phyloP scores from a whole-genome alignment of 2,113 vertebrate species.

The Cinclus mexicanus region DNA sequence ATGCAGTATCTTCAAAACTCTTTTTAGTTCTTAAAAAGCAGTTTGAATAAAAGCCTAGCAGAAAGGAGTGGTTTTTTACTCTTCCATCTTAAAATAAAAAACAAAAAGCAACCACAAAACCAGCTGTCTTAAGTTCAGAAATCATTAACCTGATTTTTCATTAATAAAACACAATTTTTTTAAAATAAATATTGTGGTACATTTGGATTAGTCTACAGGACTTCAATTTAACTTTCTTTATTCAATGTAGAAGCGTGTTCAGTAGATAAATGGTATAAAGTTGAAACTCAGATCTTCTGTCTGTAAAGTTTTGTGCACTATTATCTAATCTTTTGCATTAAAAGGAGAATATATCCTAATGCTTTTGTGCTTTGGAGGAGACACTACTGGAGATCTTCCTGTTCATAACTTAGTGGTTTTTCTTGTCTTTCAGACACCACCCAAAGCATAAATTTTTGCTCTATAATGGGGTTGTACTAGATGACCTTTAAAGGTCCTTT shows the following conservation, averaged over 20 bases:
- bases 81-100: background rate
- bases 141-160: background rate
- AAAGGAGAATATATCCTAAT: background rate
- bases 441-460: background rate
- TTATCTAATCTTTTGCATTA: background rate
- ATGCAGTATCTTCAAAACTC: background rate
- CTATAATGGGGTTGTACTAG: background rate
- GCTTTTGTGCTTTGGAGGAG: background rate
- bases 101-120: rapidly evolving
- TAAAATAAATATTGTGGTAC: background rate
- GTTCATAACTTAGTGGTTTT: background rate
- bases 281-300: background rate
- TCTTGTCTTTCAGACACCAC: background rate
- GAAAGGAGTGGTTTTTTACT: background rate
- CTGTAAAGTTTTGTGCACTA: background rate
- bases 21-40: background rate
- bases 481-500: background rate
- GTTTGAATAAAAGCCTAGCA: background rate
- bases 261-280: background rate
- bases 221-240: background rate
- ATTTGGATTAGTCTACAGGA: background rate
- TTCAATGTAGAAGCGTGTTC: background rate
- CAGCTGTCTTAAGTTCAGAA: background rate
- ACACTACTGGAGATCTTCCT: background rate
- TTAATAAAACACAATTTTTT: background rate